Percentiles rank a stretch among this genome's conserved stretches.
phyloP scores from a whole-genome alignment of 2,797 vertebrate genomes.

The Aldrovandia affinis region DNA sequence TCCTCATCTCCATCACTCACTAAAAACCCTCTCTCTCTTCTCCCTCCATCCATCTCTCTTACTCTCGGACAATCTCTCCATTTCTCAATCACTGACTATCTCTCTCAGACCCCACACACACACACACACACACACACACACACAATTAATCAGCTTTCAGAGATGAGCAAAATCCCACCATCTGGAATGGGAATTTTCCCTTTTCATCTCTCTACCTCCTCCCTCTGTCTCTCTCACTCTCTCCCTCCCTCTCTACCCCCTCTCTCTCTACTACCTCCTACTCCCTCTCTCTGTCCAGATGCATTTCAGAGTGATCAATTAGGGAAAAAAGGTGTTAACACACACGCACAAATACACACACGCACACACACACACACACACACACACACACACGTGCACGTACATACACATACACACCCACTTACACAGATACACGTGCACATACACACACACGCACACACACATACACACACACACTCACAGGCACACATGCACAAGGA shows the following conservation, averaged over 20 bases:
- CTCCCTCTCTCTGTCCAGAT: background rate
- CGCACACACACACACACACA: too few species aligned
- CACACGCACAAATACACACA: too few species aligned
- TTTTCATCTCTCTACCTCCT: background rate
- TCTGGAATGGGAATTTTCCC: constrained; percentile 49
- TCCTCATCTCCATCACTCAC: too few species aligned
- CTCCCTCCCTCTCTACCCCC: constrained; percentile 23
- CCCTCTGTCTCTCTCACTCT: constrained; percentile 46
- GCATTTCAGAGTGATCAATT: background rate
- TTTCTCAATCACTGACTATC: background rate
- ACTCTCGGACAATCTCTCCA: background rate
- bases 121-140: background rate
- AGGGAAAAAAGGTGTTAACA: background rate
- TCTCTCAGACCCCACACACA: background rate
- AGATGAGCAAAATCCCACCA: constrained; percentile 51
- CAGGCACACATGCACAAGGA: too few species aligned
- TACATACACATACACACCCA: too few species aligned
- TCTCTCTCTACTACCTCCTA: background rate
- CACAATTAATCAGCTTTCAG: constrained; percentile 58
- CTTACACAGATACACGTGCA: too few species aligned
- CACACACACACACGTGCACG: too few species aligned
- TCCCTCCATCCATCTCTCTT: constrained; percentile 23
- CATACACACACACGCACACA: background rate
- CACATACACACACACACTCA: background rate
- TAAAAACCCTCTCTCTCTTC: constrained; percentile 41